phyloP scores from a whole-genome alignment of 37 sponge, comb jelly and placozoan species.

The Cliona cf. orientalis region DNA sequence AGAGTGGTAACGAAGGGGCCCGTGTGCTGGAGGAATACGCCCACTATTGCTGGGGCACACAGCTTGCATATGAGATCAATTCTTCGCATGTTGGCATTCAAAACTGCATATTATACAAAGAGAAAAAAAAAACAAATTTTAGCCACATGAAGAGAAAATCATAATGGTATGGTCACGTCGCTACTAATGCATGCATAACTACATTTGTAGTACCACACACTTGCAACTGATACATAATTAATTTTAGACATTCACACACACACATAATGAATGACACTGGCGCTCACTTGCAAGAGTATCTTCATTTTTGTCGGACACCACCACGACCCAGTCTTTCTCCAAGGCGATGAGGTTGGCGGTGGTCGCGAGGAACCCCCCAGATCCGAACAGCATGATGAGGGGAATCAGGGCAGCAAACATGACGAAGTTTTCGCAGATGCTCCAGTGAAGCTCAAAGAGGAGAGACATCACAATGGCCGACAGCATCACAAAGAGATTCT shows the following conservation, averaged over 20 bases:
- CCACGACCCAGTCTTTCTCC: constrained; percentile 98
- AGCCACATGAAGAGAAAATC: no score
- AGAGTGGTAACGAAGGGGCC: constrained; percentile 59
- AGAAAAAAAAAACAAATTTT: not conserved
- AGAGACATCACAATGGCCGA: constrained; percentile 48
- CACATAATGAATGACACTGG: no score
- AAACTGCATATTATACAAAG: constrained; percentile 24
- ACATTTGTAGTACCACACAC: not conserved
- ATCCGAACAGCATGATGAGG: constrained; percentile 67
- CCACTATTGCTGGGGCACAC: constrained; percentile 79
- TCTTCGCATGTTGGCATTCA: constrained; percentile 94
- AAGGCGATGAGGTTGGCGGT: constrained; percentile 86
- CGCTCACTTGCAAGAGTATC: constrained; percentile 78
- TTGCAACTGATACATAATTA: not conserved
- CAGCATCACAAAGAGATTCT: constrained; percentile 58
- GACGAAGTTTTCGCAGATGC: constrained; percentile 24
- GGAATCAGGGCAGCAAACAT: constrained; percentile 33
- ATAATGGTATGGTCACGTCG: no score
- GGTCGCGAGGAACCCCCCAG: constrained; percentile 79
- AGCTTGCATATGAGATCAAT: constrained; percentile 95
- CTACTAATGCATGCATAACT: no score
- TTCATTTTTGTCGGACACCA: constrained; percentile 76
- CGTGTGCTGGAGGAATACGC: constrained; percentile 63
- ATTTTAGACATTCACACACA: no score
- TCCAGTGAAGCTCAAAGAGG: constrained; percentile 40